Evolutionary conservation across 1,140 invertebrate species (phyloP), one percentile per base, ranked within the genome.

Genomic region (Schmidtea mediterranea): DNA sequence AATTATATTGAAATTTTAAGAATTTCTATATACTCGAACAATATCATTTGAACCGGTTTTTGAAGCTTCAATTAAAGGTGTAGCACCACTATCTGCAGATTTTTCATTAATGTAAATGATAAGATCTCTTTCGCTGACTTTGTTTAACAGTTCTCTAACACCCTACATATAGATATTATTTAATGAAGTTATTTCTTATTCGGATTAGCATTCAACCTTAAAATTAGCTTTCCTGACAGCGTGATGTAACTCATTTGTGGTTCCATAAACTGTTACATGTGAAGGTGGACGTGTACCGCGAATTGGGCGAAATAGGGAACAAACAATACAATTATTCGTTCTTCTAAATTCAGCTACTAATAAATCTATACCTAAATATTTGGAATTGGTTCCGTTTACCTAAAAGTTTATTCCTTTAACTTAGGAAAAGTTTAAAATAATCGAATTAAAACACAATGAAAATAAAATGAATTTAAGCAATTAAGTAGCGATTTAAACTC

Each of bases 1-100:
- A 45, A 19, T 45, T 45, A 16, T 19, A 18, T 39, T 39, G 16
- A 45, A 19, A 22, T 21, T 19, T 13, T 13, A 21, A 22, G 5
- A 21, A 45, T 22, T 19, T 16, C 6, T 21, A 45, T 13, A 8
- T n/a, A 45, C 43, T 21, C 21, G 15, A 12, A 48, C 24, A 16
- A 48, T 40, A 24, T 48, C 46, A 23, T 48, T 48, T 23, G 36
- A 38, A 5, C 46, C 46, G 2, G 23, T 32, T 40, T 48, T 48
- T 37, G 46, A 15, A 18, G 46, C 46, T 37, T 48, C 46, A 8
- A 48, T 48, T n/a, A 48, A 24, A 37, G 46, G 46, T 18, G 46
- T 23, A 15, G 46, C 46, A 18, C 46, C 46, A 24, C 38, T 48
- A 40, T 48, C 46, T 16, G 36, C 38, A 16, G 46, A 48, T 24